phyloP scores from a whole-genome alignment of 2,888 invertebrate genomes.

The Sarcophaga variegata region DNA sequence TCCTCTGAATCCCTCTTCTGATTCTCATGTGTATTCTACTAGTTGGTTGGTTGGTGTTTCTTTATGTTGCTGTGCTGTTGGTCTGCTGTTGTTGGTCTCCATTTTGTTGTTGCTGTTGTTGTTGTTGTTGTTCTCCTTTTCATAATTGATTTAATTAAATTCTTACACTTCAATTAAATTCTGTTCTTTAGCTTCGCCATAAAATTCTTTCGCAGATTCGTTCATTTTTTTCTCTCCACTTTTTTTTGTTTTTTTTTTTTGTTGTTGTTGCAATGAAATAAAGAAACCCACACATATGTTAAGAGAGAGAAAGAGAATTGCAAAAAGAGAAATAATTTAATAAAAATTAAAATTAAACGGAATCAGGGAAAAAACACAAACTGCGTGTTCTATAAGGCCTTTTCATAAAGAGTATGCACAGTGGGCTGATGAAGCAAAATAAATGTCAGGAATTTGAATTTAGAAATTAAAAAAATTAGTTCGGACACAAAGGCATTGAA shows the following conservation, averaged over 20 bases:
- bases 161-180: conserved; percentile 79
- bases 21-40: too few relatives aligned
- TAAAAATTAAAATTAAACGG: not conserved
- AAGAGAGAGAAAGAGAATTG: conserved; percentile 7
- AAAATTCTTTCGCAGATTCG: conserved; percentile 49
- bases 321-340: conserved; percentile 1
- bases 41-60: not conserved
- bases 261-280: not conserved
- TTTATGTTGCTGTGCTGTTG: not conserved
- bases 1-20: too few relatives aligned
- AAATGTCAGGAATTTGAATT: too few relatives aligned
- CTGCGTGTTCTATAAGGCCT: not conserved
- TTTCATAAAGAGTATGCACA: not conserved
- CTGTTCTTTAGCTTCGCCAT: conserved; percentile 67
- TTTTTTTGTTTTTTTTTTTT: too few relatives aligned
- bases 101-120: not conserved
- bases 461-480: too few relatives aligned
- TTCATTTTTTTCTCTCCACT: not conserved
- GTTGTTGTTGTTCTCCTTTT: not conserved
- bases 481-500: too few relatives aligned
- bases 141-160: conserved; percentile 78
- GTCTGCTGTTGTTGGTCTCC: not conserved
- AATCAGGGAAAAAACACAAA: not conserved
- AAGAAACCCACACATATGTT: conserved; percentile 31
- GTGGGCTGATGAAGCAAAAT: too few relatives aligned